Evolutionary conservation across 2,113 vertebrate species (phyloP), one percentile per base, ranked within the genome.

Genomic region (Spea bombifrons): DNA sequence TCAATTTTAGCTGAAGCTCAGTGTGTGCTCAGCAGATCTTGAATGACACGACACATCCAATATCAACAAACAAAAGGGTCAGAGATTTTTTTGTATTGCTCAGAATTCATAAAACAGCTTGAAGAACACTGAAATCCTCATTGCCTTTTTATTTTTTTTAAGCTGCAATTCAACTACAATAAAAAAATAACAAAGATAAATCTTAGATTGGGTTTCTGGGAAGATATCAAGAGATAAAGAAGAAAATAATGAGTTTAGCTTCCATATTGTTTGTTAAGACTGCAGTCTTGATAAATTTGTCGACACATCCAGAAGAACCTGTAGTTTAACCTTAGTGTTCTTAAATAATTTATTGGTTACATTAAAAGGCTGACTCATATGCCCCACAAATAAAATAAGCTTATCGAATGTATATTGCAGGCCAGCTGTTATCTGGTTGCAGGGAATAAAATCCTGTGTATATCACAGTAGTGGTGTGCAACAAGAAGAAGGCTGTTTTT

Each of bases 1-100:
- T 92, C 86, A 90, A 92, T 92, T 94, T 92, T 91, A 90, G 84
- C 86, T 90, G 84, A 82, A 88, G 84, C 88, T 90, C 84, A 87
- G 86, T 92, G 90, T 88, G 88, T 86, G 88, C 85, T 91, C 87
- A 57, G 78, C 44, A 50, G 85, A 87, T 88, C 85, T 84, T 83
- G 82, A 87, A 66, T 88, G 87, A 91, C 89, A 88, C 80, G 83
- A 82, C 83, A 83, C 84, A 88, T 89, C 87, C 89, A 87, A 90
- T 89, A 89, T 89, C 87, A 90, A 87, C 88, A 86, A 30, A 90
- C 88, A 92, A 90, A 91, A 89, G 88, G 81, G 79, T 85, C 83
- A 85, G 82, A 83, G 81, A 84, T 83, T 81, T 73, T 89, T 73
- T 73, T n/a, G 44, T 44, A 17, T 72, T 91, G 87, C 88, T 83